These are phyloP conservation scores for Ochropleura plecta DNA, from an alignment of 2,888 invertebrate genomes.

Conservation along the genomic window DNA sequence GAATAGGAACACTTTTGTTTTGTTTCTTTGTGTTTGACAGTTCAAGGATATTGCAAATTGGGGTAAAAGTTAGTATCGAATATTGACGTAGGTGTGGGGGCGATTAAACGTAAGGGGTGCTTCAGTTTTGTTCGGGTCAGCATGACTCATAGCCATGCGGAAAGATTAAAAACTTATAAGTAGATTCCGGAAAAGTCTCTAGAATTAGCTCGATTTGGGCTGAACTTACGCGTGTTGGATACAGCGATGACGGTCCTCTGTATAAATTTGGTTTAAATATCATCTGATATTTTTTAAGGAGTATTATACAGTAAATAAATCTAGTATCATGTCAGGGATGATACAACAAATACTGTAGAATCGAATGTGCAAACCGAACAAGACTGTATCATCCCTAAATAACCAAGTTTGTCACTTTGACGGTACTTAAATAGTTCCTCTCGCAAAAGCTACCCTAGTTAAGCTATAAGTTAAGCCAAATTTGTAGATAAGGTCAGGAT, in stretches of 20 bases:
- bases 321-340: too few relatives aligned
- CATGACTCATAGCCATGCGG: background rate
- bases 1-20: constrained; percentile 2
- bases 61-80: background rate
- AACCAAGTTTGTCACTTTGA: background rate
- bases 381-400: background rate
- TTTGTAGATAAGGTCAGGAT: background rate
- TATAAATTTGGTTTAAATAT: too few relatives aligned
- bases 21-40: background rate
- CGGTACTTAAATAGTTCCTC: background rate
- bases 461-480: background rate
- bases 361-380: background rate
- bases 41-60: constrained; percentile 1
- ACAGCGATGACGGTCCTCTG: background rate
- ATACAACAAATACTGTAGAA: background rate
- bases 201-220: background rate
- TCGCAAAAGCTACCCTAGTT: constrained; percentile 2
- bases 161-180: background rate
- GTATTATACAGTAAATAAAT: too few relatives aligned
- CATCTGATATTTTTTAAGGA: too few relatives aligned
- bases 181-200: background rate
- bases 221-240: background rate
- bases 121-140: background rate
- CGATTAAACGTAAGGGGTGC: background rate
- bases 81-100: background rate